Base-by-base conservation (phyloP, 2,113 vertebrate genomes). In the Periophthalmodon schlosseri region DNA sequence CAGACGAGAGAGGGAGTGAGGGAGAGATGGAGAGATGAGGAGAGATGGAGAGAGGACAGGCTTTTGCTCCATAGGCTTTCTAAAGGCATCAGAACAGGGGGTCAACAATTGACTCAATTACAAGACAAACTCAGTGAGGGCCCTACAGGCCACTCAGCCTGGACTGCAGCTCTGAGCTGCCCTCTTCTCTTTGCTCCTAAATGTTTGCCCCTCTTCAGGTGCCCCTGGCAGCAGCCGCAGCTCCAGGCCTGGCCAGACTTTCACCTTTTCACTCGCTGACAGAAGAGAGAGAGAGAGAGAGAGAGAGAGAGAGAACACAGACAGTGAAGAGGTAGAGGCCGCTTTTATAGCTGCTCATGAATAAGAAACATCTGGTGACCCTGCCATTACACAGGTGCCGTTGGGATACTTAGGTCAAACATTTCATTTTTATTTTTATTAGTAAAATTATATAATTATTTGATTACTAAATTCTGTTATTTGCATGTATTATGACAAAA, bases 81-180 rank as follows among this genome's bases (percentile, higher is more conserved):
- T 87, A 74, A 67, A 87, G 91, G 87, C 90, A 81, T 72, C 88
- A 89, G 88, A 94, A 94, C 93, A 89, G 87, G 81, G 93, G 93
- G 91, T 95, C 93, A 94, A 95, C 94, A 94, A 94, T 95, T 93
- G 93, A 95, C 93, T 95, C 94, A 94, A 95, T 95, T 95, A 95
- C 94, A 93, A 94, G 94, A 95, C 94, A 95, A 95, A 94, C 94
- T 92, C 90, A 84, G 92, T 85, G 91, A 95, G 94, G 88, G 91
- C 89, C 85, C 93, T 94, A 92, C 90, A 94, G 76, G 70, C 36
- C 91, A 88, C 93, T 94, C 90, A 89, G 82, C 70, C 80, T 16
- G 74, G 90, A 82, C 92, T 87, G 85, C 70, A 58, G 86, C 93
- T 91, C 92, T 91, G 57, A 63, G 88, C 57, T 58, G 75, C 69